phyloP scores from a whole-genome alignment of 2,888 invertebrate species.

The Mythimna vitellina region DNA sequence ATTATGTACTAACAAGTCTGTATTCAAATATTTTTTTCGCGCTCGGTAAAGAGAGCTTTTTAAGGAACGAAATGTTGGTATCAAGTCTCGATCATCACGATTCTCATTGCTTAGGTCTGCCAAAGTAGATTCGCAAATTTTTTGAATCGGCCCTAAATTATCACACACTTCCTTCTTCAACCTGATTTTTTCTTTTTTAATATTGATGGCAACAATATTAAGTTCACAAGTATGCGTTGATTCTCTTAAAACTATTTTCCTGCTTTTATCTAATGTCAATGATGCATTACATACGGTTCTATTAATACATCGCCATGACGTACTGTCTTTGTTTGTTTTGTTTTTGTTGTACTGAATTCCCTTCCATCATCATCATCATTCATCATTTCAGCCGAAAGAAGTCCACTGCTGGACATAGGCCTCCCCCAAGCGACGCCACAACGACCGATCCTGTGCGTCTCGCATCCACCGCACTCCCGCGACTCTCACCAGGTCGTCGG shows the following conservation, averaged over 20 bases:
- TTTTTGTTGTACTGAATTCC: conserved; percentile 33
- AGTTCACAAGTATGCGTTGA: conserved; percentile 29
- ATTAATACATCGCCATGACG: conserved; percentile 20
- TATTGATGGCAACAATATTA: conserved; percentile 26
- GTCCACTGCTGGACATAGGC: no score
- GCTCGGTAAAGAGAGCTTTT: conserved; percentile 21
- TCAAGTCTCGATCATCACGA: conserved; percentile 27
- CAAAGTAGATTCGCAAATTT: conserved; percentile 20
- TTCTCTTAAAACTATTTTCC: conserved; percentile 22
- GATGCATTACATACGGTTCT: conserved; percentile 20
- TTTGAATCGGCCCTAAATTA: conserved; percentile 28
- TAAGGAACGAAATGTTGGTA: conserved; percentile 23
- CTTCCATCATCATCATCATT: no score
- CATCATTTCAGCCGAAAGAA: no score
- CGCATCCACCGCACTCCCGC: no score
- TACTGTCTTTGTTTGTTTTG: conserved; percentile 27
- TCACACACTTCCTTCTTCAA: conserved; percentile 33
- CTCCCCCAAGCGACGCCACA: no score
- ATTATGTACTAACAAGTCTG: conserved; percentile 32
- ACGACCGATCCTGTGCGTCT: no score
- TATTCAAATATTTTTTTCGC: conserved; percentile 34
- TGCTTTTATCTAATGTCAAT: conserved; percentile 23
- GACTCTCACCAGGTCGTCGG: no score
- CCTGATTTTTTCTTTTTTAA: conserved; percentile 20
- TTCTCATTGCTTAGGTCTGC: conserved; percentile 22